Evolutionary conservation across 2,888 invertebrate species (phyloP).

Genomic region (Amblyjoppa proteus): DNA sequence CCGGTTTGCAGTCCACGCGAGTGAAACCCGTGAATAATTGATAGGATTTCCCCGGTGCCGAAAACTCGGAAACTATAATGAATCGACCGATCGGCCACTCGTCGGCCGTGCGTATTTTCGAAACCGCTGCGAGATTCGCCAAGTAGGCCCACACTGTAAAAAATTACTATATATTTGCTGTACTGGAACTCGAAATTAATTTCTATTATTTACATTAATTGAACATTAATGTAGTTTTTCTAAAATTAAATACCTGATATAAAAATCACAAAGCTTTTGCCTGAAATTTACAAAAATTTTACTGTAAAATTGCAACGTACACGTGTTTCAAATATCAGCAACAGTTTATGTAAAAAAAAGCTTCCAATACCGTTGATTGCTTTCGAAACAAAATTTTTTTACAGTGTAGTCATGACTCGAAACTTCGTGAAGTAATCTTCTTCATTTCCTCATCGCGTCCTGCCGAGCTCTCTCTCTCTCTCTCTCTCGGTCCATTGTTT

Average conservation of each 20-base stretch:
- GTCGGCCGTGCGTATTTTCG: not conserved
- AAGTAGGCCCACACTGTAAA: conserved; percentile 18
- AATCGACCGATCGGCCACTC: conserved; percentile 28
- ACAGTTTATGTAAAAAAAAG: too few species aligned
- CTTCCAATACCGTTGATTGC: too few species aligned
- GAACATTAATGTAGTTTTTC: too few species aligned
- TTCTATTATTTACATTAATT: too few species aligned
- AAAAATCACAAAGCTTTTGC: too few species aligned
- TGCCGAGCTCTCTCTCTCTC: not conserved
- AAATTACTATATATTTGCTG: too few species aligned
- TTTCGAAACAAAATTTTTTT: too few species aligned
- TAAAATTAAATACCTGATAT: too few species aligned
- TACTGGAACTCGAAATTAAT: too few species aligned
- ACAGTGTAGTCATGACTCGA: conserved; percentile 21
- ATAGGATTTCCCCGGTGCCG: not conserved
- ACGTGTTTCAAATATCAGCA: too few species aligned
- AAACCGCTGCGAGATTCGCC: conserved; percentile 26
- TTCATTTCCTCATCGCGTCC: conserved; percentile 20
- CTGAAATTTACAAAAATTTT: too few species aligned
- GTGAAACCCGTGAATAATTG: conserved; percentile 4
- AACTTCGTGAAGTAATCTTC: conserved; percentile 48
- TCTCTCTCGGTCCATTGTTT: conserved; percentile 48
- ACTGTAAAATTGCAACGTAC: too few species aligned
- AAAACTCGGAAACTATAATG: conserved; percentile 30
- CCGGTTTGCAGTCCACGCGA: not conserved